Percentiles rank a stretch among this genome's conserved stretches.
These are phyloP conservation scores for Leptinotarsa lineolata DNA, from an alignment of 1,140 invertebrate species.

Conservation along the genomic window DNA sequence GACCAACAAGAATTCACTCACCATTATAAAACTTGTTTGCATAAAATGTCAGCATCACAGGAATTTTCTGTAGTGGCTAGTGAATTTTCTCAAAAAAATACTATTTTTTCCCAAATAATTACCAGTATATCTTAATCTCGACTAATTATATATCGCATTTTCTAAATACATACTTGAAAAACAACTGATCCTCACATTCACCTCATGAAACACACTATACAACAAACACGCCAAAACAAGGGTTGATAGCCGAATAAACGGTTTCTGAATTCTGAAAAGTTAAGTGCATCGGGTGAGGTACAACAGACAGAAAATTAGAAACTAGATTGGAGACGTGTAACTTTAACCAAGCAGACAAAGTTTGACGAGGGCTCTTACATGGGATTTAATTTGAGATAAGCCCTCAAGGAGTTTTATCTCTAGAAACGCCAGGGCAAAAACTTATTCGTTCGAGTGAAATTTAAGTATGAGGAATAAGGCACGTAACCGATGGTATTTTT, in stretches of 20 bases:
- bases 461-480: not conserved
- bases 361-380: slow-evolving; percentile 2
- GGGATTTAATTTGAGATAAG: slow-evolving; percentile 17
- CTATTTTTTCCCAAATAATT: too few species aligned
- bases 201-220: too few species aligned
- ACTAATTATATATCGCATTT: too few species aligned
- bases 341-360: slow-evolving; percentile 12
- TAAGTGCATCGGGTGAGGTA: not conserved
- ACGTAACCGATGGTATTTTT: not conserved
- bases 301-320: slow-evolving; percentile 15
- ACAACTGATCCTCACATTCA: too few species aligned
- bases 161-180: too few species aligned
- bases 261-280: not conserved
- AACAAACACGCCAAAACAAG: too few species aligned
- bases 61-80: too few species aligned
- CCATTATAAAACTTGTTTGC: too few species aligned
- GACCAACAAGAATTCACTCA: too few species aligned
- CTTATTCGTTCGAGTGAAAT: slow-evolving; percentile 1
- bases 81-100: too few species aligned
- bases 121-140: too few species aligned
- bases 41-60: too few species aligned
- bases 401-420: not conserved
- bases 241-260: not conserved
- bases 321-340: slow-evolving; percentile 21
- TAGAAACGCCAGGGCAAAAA: not conserved